Evolutionary conservation across 2,888 invertebrate genomes (phyloP).

Genomic region (Nephrotoma guestfalica): DNA sequence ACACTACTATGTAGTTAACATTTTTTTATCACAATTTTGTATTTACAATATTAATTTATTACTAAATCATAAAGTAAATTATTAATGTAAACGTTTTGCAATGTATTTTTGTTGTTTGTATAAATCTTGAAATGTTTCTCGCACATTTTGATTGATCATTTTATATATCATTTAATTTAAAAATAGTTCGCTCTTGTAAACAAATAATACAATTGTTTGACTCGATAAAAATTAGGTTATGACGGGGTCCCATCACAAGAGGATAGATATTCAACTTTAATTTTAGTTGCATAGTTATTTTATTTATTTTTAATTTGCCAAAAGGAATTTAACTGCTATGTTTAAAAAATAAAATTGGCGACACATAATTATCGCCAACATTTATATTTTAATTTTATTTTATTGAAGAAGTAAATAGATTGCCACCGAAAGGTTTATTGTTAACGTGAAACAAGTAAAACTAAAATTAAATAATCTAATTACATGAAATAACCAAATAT

Average conservation of each 20-base stretch:
- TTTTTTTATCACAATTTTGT: not conserved
- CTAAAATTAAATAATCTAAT: not conserved
- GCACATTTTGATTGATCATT: not conserved
- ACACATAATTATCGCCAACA: not conserved
- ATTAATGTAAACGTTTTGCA: not conserved
- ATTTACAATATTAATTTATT: not conserved
- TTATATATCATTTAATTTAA: not conserved
- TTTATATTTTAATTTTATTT: not conserved
- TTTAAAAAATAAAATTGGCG: not conserved
- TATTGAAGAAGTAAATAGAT: not conserved
- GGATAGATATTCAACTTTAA: not conserved
- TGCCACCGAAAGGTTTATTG: not conserved
- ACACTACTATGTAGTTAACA: not conserved
- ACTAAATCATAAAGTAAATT: not conserved
- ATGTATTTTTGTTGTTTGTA: not conserved
- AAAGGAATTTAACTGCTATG: not conserved
- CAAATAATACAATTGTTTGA: not conserved
- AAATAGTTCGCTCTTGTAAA: no score
- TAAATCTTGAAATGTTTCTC: not conserved
- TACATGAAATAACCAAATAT: not conserved
- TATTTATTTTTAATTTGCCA: not conserved
- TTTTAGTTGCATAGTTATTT: not conserved
- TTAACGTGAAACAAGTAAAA: not conserved
- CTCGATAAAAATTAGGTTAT: not conserved
- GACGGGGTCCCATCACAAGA: not conserved